phyloP scores from a whole-genome alignment of 2,797 vertebrate species.

The Cephalopachus bancanus region DNA sequence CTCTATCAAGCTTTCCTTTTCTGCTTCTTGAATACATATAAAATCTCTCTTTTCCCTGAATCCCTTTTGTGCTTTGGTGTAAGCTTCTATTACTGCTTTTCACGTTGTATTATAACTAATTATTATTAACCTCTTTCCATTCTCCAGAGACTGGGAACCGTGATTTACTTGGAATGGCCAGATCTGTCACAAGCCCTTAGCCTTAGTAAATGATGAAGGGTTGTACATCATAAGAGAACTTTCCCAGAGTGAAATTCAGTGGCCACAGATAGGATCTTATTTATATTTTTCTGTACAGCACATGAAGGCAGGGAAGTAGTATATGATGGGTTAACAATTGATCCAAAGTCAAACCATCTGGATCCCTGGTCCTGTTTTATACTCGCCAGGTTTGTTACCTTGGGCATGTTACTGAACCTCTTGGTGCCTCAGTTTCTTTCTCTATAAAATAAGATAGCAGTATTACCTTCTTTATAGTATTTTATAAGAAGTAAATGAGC shows the following conservation, averaged over 20 bases:
- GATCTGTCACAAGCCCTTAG: background rate
- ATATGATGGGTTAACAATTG: background rate
- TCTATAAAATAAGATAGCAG: background rate
- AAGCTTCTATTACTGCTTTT: background rate
- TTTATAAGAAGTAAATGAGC: conserved; percentile 19
- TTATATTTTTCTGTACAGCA: background rate
- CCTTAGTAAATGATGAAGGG: background rate
- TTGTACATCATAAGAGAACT: background rate
- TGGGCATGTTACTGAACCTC: background rate
- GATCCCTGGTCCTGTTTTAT: background rate
- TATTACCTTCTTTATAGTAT: background rate
- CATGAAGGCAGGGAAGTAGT: background rate
- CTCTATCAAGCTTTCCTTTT: background rate
- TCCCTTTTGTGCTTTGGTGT: background rate
- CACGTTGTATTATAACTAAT: background rate
- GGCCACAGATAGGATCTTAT: background rate
- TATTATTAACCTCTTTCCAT: background rate
- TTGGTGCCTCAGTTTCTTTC: background rate
- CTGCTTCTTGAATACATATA: background rate
- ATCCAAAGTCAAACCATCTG: background rate
- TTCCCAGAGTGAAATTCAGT: background rate
- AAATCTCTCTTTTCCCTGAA: background rate
- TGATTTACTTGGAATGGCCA: background rate
- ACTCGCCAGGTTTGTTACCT: background rate
- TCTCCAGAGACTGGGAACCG: background rate